Conservation (phyloP, 2,113 vertebrate species). For the Ceuthmochares aereus region DNA sequence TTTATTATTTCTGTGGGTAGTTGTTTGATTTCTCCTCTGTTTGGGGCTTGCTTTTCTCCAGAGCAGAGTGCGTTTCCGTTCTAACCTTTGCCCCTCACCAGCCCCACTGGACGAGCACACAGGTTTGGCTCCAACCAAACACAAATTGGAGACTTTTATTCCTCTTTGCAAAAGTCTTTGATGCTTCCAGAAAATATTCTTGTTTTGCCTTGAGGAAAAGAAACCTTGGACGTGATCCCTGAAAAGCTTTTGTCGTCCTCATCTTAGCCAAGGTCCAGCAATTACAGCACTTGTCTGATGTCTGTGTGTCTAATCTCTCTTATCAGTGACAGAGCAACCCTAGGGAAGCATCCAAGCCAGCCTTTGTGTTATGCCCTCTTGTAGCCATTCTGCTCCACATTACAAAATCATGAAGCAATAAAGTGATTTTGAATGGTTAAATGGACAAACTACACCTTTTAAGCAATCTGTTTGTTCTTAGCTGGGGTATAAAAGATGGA, state of each 20-base stretch:
- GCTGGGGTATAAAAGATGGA: background rate
- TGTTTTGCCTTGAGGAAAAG: background rate
- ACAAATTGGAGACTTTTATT: background rate
- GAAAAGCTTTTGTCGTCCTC: background rate
- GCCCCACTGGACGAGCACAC: background rate
- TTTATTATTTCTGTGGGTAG: background rate
- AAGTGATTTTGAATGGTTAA: background rate
- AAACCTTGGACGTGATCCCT: background rate
- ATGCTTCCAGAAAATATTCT: background rate
- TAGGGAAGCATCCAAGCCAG: background rate
- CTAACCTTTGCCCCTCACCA: background rate
- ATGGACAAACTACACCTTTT: background rate
- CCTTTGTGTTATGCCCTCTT: background rate
- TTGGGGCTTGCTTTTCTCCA: background rate
- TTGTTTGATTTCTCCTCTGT: background rate
- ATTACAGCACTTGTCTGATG: background rate
- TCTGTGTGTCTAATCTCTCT: background rate
- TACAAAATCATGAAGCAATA: background rate
- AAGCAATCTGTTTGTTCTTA: background rate
- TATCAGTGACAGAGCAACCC: background rate
- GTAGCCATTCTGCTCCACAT: rapidly evolving
- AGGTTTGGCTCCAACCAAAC: background rate
- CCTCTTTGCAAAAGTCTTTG: background rate
- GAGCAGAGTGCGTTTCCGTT: background rate
- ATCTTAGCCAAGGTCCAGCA: background rate